Evolutionary conservation across 2,888 invertebrate genomes (phyloP).

Genomic region (Smittia aterrima): DNA sequence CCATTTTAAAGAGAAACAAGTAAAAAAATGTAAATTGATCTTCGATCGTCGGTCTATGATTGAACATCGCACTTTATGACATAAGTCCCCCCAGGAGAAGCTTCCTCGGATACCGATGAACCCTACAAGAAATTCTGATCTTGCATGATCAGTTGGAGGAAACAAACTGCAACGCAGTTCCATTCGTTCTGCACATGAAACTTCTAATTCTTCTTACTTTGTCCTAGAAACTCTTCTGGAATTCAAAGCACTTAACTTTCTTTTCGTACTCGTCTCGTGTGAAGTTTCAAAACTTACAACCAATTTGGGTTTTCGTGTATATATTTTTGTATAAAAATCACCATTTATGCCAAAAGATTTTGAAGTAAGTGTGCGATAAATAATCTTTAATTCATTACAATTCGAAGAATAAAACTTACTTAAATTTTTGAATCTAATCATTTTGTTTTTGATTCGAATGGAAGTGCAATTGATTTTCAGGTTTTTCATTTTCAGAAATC

Average conservation of each 20-base stretch:
- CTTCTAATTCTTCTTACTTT: not conserved
- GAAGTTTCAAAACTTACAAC: not conserved
- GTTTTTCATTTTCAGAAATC: too few relatives aligned
- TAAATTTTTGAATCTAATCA: not conserved
- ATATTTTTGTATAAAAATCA: constrained; percentile 6
- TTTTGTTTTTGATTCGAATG: too few relatives aligned
- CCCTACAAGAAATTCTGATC: too few relatives aligned
- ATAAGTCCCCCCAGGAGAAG: too few relatives aligned
- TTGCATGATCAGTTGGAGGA: too few relatives aligned
- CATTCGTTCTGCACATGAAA: not conserved
- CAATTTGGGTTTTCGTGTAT: not conserved
- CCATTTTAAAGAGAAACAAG: not conserved
- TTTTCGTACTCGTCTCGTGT: not conserved
- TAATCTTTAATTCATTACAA: constrained; percentile 1
- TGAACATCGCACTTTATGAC: not conserved
- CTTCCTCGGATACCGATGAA: too few relatives aligned
- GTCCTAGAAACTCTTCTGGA: not conserved
- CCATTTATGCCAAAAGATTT: constrained; percentile 2
- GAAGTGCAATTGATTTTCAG: too few relatives aligned
- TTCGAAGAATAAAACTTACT: not conserved
- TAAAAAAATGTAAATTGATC: not conserved
- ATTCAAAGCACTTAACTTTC: not conserved
- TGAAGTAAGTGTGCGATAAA: not conserved
- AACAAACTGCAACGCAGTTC: too few relatives aligned
- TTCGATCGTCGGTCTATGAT: not conserved